A percentile compares a stretch with the other conserved stretches of the same genome.
phyloP scores from a whole-genome alignment of 2,113 vertebrate genomes.

The Dromas ardeola region DNA sequence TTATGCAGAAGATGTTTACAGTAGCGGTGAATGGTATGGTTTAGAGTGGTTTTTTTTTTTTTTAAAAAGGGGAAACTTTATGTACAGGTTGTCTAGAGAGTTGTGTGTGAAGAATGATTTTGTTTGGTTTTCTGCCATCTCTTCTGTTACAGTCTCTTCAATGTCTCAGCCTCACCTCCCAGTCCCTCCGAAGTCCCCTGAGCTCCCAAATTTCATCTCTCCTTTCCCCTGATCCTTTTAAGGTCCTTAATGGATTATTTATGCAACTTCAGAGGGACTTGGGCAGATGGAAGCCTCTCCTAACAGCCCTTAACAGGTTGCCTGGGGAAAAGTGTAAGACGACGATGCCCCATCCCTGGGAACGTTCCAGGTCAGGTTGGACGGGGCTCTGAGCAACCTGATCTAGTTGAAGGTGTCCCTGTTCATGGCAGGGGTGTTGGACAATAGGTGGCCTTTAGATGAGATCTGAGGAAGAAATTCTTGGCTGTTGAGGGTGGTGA shows the following conservation, averaged over 20 bases:
- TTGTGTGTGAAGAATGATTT: not conserved
- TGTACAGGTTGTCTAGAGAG: not conserved
- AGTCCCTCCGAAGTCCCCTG: not conserved
- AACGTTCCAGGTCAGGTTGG: not conserved
- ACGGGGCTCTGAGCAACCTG: not conserved
- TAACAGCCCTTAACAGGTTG: not conserved
- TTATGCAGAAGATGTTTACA: not conserved
- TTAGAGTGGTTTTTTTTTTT: not conserved
- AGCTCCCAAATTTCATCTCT: not conserved
- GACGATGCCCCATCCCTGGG: not conserved
- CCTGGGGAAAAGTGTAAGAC: rapidly evolving
- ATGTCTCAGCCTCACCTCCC: not conserved
- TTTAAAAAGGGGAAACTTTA: not conserved
- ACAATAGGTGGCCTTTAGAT: not conserved
- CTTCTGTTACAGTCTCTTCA: not conserved
- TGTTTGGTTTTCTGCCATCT: not conserved
- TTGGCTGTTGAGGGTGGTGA: not conserved
- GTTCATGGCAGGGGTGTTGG: not conserved
- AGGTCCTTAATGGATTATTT: not conserved
- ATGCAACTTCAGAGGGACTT: too few species aligned
- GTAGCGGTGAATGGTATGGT: too few species aligned
- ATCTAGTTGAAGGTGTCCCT: not conserved
- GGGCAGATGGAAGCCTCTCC: not conserved
- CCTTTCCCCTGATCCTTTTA: not conserved
- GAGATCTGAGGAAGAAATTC: not conserved